phyloP scores from a whole-genome alignment of 2,888 invertebrate genomes.

The Tetropium fuscum region DNA sequence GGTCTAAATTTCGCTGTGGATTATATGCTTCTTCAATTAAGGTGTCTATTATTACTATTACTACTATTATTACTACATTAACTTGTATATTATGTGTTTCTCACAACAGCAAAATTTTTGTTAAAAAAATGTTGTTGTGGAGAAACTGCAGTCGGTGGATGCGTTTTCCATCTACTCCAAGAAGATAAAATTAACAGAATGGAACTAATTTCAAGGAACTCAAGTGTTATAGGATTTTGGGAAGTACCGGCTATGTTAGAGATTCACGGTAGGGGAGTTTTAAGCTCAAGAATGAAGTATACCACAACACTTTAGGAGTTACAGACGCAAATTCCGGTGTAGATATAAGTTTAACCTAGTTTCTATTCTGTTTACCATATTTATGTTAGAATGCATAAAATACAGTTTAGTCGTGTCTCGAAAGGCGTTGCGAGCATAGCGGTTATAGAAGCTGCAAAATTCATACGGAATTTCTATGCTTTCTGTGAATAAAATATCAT shows the following conservation, averaged over 20 bases:
- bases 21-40: too few relatives aligned
- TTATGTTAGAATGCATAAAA: constrained; percentile 6
- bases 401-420: background rate
- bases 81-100: too few relatives aligned
- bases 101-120: too few relatives aligned
- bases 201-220: constrained; percentile 9
- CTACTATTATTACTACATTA: too few relatives aligned
- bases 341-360: constrained; percentile 8
- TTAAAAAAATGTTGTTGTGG: too few relatives aligned
- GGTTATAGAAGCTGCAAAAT: background rate
- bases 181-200: background rate
- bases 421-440: background rate
- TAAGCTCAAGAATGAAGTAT: constrained; percentile 9
- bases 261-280: constrained; percentile 9
- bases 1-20: too few relatives aligned
- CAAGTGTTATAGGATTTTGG: background rate
- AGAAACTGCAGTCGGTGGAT: background rate
- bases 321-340: constrained; percentile 6
- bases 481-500: too few relatives aligned
- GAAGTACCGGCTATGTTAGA: constrained; percentile 7
- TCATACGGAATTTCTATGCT: background rate
- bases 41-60: too few relatives aligned
- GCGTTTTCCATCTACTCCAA: too few relatives aligned
- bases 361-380: constrained; percentile 7
- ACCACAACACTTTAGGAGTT: constrained; percentile 16